Evolutionary conservation across 2,797 vertebrate species (phyloP).

Genomic region (Psittacula echo): DNA sequence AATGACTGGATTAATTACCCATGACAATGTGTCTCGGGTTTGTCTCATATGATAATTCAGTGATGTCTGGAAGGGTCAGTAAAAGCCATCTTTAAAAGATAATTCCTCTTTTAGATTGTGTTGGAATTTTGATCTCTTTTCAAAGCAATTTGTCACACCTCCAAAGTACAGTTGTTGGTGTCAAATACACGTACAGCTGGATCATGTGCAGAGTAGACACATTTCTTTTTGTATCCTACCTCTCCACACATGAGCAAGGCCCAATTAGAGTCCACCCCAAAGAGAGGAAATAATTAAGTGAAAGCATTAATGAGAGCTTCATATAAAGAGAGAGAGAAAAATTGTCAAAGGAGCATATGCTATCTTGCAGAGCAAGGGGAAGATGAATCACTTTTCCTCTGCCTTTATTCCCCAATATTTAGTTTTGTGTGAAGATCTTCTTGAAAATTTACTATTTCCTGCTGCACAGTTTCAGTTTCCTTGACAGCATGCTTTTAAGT

Average conservation of each 20-base stretch:
- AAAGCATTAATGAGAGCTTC: slow-evolving; percentile 4
- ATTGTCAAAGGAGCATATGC: background rate
- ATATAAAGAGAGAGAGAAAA: background rate
- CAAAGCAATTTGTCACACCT: background rate
- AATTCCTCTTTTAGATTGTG: background rate
- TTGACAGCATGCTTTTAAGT: background rate
- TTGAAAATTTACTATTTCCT: background rate
- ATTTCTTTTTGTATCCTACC: background rate
- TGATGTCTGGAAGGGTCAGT: background rate
- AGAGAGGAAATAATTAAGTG: slow-evolving; percentile 3
- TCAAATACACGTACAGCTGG: background rate
- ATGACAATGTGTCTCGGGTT: background rate
- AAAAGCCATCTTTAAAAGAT: background rate
- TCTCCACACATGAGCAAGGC: background rate
- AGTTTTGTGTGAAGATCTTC: background rate
- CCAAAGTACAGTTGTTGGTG: background rate
- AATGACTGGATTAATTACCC: slow-evolving; percentile 14
- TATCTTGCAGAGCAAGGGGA: background rate
- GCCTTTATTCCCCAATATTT: slow-evolving; percentile 10
- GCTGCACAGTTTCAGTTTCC: background rate
- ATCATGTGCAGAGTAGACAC: background rate
- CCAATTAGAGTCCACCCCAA: background rate
- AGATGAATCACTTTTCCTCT: background rate
- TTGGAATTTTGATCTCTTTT: background rate
- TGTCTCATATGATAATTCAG: background rate